Base-by-base conservation (phyloP, 2,888 invertebrate species). In the Tinea semifulvella region DNA sequence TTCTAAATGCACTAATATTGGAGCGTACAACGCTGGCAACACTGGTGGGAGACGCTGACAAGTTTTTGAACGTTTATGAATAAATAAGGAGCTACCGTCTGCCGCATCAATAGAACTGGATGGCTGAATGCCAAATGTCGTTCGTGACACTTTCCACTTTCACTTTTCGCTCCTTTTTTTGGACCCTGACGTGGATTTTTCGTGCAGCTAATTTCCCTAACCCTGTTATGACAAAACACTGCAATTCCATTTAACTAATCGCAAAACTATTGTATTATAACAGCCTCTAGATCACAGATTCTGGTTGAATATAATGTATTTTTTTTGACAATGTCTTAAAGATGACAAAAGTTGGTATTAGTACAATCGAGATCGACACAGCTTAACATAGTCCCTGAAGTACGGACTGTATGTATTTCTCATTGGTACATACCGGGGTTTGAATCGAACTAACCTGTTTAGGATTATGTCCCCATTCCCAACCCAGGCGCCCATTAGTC, bases 31-130 rank as follows among this genome's bases (percentile, higher is more conserved):
- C 13, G 44, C 40, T 46, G 47, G 48, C 51, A 45, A 45, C 42
- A 51, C 54, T n/a, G 54, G 47, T 48, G 52, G 56, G 54, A 55
- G 52, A 56, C 55, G 56, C 57, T 69, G 69, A 65, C 68, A 71
- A 69, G 68, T 72, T 76, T 75, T 75, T 69, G 70, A 76, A 70
- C 63, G 74, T 71, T 71, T 76, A 77, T 82, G 77, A 80, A 81
- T 79, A 77, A 80, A 57, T 79, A 63, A 82, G 60, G 48, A 56
- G 55, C 51, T 54, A 58, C 63, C 68, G 81, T 79, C 80, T 82
- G 73, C 68, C 63, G 65, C 47, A 49, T 51, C 49, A 45, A 51
- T 51, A 47, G 13, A 18, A 25, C 54, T n/a, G 53, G 54, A 67
- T 64, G 69, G 69, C 72, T 70, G 75, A 71, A 74, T 74, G 66